A percentile compares a stretch with the other conserved stretches of the same genome.
Conservation (phyloP, 1,140 invertebrate genomes). For the Araneus ventricosus region DNA sequence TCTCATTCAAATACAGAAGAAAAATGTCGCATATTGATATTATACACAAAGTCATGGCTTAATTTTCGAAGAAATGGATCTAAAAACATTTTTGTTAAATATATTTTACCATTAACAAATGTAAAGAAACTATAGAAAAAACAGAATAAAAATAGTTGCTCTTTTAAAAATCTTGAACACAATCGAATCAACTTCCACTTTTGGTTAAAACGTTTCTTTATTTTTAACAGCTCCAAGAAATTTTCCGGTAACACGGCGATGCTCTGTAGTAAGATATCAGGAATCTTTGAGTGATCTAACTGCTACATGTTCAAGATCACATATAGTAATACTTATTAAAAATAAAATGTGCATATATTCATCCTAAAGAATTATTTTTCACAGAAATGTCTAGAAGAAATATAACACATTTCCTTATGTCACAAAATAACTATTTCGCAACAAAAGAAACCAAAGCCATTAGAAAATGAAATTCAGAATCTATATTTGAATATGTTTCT, state of each 20-base stretch:
- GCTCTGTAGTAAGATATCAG: not conserved
- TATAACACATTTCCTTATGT: slow-evolving; percentile 58
- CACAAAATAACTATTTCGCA: slow-evolving; percentile 59
- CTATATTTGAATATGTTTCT: too few relatives aligned
- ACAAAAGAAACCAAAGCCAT: not conserved
- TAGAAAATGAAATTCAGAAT: not conserved
- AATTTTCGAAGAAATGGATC: not conserved
- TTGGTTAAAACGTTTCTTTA: not conserved
- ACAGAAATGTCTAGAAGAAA: slow-evolving; percentile 24
- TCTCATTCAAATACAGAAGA: not conserved
- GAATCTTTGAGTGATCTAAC: slow-evolving; percentile 25
- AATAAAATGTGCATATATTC: slow-evolving; percentile 67
- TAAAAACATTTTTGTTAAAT: not conserved
- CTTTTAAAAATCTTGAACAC: not conserved
- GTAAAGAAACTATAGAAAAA: too few relatives aligned
- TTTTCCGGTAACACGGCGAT: not conserved
- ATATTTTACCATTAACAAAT: too few relatives aligned
- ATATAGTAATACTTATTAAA: slow-evolving; percentile 60
- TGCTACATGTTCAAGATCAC: slow-evolving; percentile 54
- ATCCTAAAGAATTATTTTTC: slow-evolving; percentile 47
- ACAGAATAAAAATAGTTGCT: not conserved
- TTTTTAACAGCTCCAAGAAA: not conserved
- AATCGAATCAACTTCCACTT: not conserved
- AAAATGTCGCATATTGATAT: not conserved
- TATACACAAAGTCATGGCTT: not conserved